These are phyloP conservation scores for Plotosus lineatus DNA, from an alignment of 2,113 vertebrate genomes.

Conservation along the genomic window DNA sequence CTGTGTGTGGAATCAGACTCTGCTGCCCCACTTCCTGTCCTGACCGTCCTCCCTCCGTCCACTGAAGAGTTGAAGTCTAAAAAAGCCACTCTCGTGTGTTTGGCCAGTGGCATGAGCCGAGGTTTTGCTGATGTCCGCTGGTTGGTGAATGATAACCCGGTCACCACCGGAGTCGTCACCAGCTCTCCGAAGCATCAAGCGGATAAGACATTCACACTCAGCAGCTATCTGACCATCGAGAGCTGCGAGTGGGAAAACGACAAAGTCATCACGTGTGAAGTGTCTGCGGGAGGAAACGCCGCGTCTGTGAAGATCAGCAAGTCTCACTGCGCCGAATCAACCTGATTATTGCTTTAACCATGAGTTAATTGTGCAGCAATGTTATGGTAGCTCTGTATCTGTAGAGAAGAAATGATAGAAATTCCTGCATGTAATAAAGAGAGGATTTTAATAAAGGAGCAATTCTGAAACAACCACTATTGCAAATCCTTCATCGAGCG, in stretches of 20 bases:
- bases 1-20: conserved; percentile 53
- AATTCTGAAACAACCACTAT: not conserved
- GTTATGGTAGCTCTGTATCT: not conserved
- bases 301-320: not conserved
- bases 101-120: conserved; percentile 55
- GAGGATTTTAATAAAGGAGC: not conserved
- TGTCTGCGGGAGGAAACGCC: too few relatives aligned
- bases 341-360: not conserved
- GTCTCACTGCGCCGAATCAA: not conserved
- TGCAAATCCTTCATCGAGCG: not conserved
- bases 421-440: not conserved
- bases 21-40: conserved; percentile 57
- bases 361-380: not conserved
- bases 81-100: conserved; percentile 65
- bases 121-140: conserved; percentile 33
- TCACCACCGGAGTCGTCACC: conserved; percentile 62
- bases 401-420: not conserved
- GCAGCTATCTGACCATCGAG: conserved; percentile 8
- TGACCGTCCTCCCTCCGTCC: conserved; percentile 67
- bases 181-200: conserved; percentile 56
- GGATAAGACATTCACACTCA: conserved; percentile 8
- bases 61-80: conserved; percentile 59
- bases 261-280: not conserved
- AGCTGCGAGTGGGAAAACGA: not conserved
- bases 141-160: conserved; percentile 38